phyloP scores from a whole-genome alignment of 2,113 vertebrate species.

The Hyperopisus bebe region DNA sequence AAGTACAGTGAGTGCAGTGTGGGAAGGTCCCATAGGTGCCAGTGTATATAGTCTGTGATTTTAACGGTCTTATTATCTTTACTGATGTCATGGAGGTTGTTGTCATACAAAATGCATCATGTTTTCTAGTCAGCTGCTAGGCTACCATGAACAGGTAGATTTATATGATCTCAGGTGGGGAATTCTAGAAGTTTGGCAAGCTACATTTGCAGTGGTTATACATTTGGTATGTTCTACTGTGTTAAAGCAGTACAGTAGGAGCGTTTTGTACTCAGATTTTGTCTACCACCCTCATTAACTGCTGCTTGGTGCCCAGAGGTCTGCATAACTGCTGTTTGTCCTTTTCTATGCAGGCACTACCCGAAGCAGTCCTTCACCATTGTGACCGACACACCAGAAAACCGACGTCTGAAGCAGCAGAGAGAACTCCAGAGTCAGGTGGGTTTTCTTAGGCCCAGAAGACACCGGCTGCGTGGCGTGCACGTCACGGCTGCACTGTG shows the following conservation, averaged over 20 bases:
- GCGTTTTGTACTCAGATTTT: neutral
- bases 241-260: neutral
- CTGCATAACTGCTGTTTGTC: neutral
- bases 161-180: neutral
- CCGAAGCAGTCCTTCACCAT: slow-evolving; percentile 92
- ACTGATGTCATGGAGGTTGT: neutral
- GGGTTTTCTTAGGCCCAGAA: slow-evolving; percentile 20
- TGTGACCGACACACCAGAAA: slow-evolving; percentile 87
- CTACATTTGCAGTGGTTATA: neutral
- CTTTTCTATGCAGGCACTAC: slow-evolving; percentile 71
- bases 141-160: neutral
- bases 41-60: neutral
- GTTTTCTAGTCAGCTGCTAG: neutral
- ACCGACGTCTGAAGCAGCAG: slow-evolving; percentile 88
- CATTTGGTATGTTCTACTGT: neutral
- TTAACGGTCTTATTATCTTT: neutral
- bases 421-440: slow-evolving; percentile 94
- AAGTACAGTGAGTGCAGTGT: neutral
- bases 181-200: neutral
- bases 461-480: neutral
- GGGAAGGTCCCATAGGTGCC: neutral
- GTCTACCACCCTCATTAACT: neutral
- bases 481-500: neutral
- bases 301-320: neutral
- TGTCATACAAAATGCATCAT: neutral